A percentile compares a stretch with the other conserved stretches of the same genome.
These are phyloP conservation scores for Dicranocentrus wangi DNA, from an alignment of 2,888 invertebrate species.

Conservation along the genomic window DNA sequence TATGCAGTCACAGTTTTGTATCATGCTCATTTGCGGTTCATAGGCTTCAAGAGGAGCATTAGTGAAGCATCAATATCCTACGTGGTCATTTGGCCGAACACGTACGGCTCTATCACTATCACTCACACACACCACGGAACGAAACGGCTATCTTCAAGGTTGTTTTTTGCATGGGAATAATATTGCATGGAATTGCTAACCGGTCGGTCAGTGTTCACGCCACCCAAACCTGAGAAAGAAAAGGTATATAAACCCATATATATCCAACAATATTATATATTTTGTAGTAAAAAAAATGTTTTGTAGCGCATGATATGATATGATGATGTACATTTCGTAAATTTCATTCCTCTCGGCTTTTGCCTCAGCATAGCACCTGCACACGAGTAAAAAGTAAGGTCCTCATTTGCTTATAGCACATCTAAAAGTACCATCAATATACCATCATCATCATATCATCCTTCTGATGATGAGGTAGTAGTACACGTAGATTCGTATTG, in stretches of 20 bases:
- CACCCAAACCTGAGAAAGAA: neutral
- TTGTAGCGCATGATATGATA: neutral
- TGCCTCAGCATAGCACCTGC: neutral
- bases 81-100: neutral
- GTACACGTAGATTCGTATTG: too few relatives aligned
- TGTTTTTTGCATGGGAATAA: slow-evolving; percentile 39
- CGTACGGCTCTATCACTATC: neutral
- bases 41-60: neutral
- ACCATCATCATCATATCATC: too few relatives aligned
- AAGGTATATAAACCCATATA: neutral
- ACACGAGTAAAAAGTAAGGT: neutral
- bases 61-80: neutral
- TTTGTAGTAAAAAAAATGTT: neutral
- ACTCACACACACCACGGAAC: neutral
- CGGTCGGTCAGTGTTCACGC: slow-evolving; percentile 35
- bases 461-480: too few relatives aligned
- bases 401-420: too few relatives aligned
- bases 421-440: too few relatives aligned
- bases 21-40: neutral
- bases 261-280: neutral
- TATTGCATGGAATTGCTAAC: slow-evolving; percentile 51
- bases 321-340: neutral
- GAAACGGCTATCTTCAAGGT: slow-evolving; percentile 35
- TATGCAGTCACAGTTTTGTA: neutral
- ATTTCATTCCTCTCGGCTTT: neutral